Evolutionary conservation across 2,113 vertebrate genomes (phyloP).

Genomic region (Miniopterus natalensis): DNA sequence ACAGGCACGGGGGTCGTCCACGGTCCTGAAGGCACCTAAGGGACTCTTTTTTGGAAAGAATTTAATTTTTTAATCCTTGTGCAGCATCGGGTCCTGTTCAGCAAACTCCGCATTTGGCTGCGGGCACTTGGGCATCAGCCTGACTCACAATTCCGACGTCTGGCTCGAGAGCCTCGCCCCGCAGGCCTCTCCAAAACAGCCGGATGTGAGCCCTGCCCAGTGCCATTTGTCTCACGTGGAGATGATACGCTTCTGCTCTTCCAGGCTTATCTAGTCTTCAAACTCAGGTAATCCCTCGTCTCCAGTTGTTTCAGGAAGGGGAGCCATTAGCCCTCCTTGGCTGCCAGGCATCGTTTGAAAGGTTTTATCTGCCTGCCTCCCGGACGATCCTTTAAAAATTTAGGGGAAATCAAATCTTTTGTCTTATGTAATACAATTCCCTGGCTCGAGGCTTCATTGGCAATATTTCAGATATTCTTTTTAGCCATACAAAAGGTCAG

Average conservation of each 20-base stretch:
- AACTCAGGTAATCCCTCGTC: not conserved
- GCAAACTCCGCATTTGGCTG: not conserved
- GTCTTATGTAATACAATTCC: not conserved
- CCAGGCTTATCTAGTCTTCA: slow-evolving; percentile 29
- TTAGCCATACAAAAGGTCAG: not conserved
- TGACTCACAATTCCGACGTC: not conserved
- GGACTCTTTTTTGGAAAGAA: not conserved
- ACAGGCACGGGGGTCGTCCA: too few species aligned
- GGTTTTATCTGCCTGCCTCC: not conserved
- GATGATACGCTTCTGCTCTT: not conserved
- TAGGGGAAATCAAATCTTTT: slow-evolving; percentile 41
- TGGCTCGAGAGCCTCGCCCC: not conserved
- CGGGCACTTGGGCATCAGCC: not conserved
- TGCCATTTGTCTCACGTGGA: slow-evolving; percentile 29
- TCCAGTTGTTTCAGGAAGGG: slow-evolving; percentile 28
- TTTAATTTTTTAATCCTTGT: not conserved
- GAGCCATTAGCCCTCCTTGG: not conserved
- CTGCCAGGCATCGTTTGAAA: not conserved
- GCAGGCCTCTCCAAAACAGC: too few species aligned
- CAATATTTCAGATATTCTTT: not conserved
- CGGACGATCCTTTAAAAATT: not conserved
- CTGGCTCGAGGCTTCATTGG: not conserved
- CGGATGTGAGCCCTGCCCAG: not conserved
- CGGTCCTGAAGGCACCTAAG: not conserved
- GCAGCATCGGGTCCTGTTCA: not conserved